Percentiles rank a stretch among this genome's conserved stretches.
phyloP scores from a whole-genome alignment of 1,140 invertebrate species.

The Penaeus japonicus region DNA sequence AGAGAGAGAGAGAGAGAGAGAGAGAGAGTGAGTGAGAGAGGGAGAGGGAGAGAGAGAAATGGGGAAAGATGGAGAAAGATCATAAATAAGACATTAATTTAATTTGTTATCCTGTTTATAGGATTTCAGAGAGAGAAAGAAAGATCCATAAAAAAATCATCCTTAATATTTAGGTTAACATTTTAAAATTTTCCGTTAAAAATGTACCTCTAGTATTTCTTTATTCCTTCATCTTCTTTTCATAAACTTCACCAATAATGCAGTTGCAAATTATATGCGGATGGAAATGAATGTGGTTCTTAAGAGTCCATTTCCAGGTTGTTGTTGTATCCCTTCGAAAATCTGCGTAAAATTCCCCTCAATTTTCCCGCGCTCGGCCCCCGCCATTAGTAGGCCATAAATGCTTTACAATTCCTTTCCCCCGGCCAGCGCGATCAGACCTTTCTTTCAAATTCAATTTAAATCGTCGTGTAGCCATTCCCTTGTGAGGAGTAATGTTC shows the following conservation, averaged over 20 bases:
- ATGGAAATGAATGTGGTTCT: not conserved
- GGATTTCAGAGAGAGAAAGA: too few relatives aligned
- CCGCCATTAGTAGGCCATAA: constrained; percentile 45
- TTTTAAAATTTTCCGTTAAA: too few relatives aligned
- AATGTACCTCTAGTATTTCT: too few relatives aligned
- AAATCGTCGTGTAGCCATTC: constrained; percentile 36
- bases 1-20: too few relatives aligned
- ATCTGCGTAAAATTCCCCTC: not conserved
- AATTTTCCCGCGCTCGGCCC: not conserved
- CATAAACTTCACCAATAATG: not conserved
- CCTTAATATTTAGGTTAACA: too few relatives aligned
- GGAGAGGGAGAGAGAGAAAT: too few relatives aligned
- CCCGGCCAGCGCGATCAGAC: constrained; percentile 24
- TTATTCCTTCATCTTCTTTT: not conserved
- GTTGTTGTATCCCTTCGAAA: not conserved
- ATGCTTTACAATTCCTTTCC: constrained; percentile 48
- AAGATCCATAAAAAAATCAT: too few relatives aligned
- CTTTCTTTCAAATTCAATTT: constrained; percentile 52
- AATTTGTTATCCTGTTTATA: too few relatives aligned
- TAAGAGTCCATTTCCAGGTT: not conserved
- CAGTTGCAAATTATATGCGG: constrained; percentile 11
- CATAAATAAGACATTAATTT: too few relatives aligned
- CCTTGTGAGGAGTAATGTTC: constrained; percentile 43
- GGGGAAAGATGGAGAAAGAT: too few relatives aligned
- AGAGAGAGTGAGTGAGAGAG: too few relatives aligned